Evolutionary conservation across 2,888 invertebrate species (phyloP).

Genomic region (Drosophila suboccidentalis): DNA sequence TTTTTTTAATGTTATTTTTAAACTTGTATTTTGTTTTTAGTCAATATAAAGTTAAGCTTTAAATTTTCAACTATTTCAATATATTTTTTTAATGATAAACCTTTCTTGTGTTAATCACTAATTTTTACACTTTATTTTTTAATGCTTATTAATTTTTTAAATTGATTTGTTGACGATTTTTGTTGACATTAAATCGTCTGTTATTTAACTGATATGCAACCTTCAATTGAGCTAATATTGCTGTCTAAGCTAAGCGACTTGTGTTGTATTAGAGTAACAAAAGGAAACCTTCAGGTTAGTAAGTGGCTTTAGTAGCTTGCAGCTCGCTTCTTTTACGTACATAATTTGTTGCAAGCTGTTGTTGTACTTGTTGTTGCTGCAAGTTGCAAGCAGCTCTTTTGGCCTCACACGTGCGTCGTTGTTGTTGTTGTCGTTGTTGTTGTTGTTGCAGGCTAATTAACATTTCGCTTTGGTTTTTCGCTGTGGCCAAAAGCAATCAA

Average conservation of each 20-base stretch:
- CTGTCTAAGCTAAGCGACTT: not conserved
- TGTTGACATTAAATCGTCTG: too few species aligned
- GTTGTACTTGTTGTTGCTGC: constrained; percentile 6
- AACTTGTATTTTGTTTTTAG: too few species aligned
- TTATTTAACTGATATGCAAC: too few species aligned
- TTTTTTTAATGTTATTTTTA: too few species aligned
- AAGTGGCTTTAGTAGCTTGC: constrained; percentile 32
- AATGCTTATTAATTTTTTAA: too few species aligned
- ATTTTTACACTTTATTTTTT: too few species aligned
- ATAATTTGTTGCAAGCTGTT: constrained; percentile 49
- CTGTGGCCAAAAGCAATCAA: constrained; percentile 51
- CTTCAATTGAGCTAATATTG: not conserved
- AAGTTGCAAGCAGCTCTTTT: constrained; percentile 11
- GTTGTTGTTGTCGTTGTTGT: constrained; percentile 20
- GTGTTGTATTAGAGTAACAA: constrained; percentile 16
- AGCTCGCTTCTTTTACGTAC: constrained; percentile 37
- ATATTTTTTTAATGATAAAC: too few species aligned
- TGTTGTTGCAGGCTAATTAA: constrained; percentile 58
- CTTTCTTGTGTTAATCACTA: too few species aligned
- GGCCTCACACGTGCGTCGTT: constrained; percentile 24
- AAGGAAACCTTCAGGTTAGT: constrained; percentile 35
- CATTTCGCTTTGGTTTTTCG: constrained; percentile 40
- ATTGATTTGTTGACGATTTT: too few species aligned
- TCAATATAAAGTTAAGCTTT: too few species aligned
- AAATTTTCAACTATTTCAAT: too few species aligned